phyloP scores from a whole-genome alignment of 2,113 vertebrate species.

The Ondatra zibethicus region DNA sequence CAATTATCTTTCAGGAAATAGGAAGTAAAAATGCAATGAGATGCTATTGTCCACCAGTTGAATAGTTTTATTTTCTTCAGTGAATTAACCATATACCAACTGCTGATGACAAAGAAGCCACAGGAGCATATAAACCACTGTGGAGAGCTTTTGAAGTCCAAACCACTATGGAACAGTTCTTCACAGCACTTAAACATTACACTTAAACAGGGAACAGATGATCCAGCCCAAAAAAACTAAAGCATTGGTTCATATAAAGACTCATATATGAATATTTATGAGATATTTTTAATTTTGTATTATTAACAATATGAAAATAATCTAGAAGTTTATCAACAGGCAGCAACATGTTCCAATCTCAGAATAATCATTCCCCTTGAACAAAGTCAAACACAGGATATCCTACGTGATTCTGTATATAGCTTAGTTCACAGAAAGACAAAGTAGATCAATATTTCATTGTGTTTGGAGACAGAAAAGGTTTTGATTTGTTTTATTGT shows the following conservation, averaged over 20 bases:
- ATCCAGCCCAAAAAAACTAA: neutral
- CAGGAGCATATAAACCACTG: neutral
- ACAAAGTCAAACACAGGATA: neutral
- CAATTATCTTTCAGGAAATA: slow-evolving; percentile 13
- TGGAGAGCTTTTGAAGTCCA: neutral
- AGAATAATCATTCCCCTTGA: neutral
- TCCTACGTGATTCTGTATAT: neutral
- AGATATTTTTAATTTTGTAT: neutral
- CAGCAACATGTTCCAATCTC: neutral
- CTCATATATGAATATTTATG: neutral
- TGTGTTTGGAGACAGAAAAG: neutral
- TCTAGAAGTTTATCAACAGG: neutral
- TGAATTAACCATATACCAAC: slow-evolving; percentile 5
- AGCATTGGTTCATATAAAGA: neutral
- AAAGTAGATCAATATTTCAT: neutral
- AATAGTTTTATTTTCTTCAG: neutral
- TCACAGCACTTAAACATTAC: neutral
- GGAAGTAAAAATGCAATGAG: neutral
- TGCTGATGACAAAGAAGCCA: neutral
- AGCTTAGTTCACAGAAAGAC: neutral
- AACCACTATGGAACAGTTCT: neutral
- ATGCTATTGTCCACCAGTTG: neutral
- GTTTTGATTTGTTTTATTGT: neutral
- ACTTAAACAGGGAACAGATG: neutral
- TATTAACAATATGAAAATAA: neutral